These are phyloP conservation scores for Elysia crispata DNA, from an alignment of 2,888 invertebrate genomes.

Conservation along the genomic window DNA sequence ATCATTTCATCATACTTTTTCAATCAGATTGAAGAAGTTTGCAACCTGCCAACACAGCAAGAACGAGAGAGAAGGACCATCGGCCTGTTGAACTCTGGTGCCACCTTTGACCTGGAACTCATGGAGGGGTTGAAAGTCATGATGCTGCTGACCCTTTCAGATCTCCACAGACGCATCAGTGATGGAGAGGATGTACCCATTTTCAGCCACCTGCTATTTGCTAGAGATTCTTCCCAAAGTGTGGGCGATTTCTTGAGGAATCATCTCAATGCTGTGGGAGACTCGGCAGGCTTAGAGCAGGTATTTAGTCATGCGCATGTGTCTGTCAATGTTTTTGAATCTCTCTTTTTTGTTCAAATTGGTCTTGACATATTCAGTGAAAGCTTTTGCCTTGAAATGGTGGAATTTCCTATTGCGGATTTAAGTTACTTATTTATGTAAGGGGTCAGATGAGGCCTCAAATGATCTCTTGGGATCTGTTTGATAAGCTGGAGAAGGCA, in stretches of 20 bases:
- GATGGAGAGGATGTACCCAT: constrained; percentile 75
- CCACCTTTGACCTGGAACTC: constrained; percentile 70
- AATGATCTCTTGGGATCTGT: no score
- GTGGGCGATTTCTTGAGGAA: constrained; percentile 76
- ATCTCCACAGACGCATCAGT: constrained; percentile 67
- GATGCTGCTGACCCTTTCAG: constrained; percentile 76
- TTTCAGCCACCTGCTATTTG: constrained; percentile 78
- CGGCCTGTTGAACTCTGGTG: constrained; percentile 70
- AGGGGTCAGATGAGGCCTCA: no score
- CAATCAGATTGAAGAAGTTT: constrained; percentile 64
- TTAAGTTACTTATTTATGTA: no score
- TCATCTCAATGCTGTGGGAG: constrained; percentile 77
- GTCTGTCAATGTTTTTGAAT: no score
- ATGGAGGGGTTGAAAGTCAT: constrained; percentile 78
- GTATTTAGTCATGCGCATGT: constrained; percentile 59
- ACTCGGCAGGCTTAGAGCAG: constrained; percentile 77
- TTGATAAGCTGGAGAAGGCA: no score
- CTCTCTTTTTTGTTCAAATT: no score
- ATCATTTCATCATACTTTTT: no score
- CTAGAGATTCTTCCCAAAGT: constrained; percentile 75
- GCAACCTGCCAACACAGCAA: constrained; percentile 55
- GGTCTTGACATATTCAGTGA: no score
- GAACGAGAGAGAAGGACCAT: constrained; percentile 60
- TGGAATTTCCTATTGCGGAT: no score
- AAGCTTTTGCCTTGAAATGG: no score